phyloP scores from a whole-genome alignment of 2,888 invertebrate species.

The Seira sanloemensis region DNA sequence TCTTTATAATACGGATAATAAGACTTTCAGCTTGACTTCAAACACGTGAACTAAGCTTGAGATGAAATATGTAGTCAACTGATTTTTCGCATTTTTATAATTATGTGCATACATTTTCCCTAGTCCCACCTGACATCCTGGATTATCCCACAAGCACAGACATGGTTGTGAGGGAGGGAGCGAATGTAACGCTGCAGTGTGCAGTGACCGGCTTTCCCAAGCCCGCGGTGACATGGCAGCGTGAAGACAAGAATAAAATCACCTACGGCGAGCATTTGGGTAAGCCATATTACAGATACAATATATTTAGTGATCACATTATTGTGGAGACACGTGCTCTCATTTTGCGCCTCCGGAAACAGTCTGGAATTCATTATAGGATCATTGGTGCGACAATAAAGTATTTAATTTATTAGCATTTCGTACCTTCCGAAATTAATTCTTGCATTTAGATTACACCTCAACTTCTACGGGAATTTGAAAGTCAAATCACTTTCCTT shows the following conservation, averaged over 20 bases:
- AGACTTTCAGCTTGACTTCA: background rate
- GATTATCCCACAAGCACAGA: constrained; percentile 93
- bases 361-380: too few relatives aligned
- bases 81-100: background rate
- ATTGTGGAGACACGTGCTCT: too few relatives aligned
- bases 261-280: constrained; percentile 76
- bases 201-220: constrained; percentile 91
- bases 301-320: too few relatives aligned
- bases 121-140: constrained; percentile 93
- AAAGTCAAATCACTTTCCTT: too few relatives aligned
- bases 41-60: background rate
- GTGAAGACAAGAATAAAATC: constrained; percentile 85
- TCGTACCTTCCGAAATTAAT: too few relatives aligned
- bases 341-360: too few relatives aligned
- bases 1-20: background rate
- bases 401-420: too few relatives aligned
- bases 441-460: too few relatives aligned
- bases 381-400: too few relatives aligned
- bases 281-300: too few relatives aligned
- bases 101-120: background rate
- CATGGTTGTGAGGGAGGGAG: constrained; percentile 92
- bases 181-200: constrained; percentile 90
- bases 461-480: too few relatives aligned
- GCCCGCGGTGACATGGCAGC: constrained; percentile 86
- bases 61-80: background rate